Percentiles rank a stretch among this genome's conserved stretches.
Conservation (phyloP, 2,888 invertebrate genomes). For the Subacronicta megacephala region DNA sequence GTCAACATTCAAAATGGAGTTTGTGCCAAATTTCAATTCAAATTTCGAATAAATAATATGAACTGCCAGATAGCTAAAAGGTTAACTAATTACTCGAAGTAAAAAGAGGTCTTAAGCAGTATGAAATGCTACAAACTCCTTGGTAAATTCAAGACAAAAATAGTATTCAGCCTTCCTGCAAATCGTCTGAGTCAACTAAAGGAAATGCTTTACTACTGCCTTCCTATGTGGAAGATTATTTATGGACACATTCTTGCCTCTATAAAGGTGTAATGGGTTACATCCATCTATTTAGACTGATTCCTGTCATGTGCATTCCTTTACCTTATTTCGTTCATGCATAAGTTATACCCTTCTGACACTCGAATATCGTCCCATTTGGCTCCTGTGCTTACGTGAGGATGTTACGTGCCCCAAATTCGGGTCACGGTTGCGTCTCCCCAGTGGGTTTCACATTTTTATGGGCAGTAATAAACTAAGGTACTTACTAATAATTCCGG, state of each 20-base stretch:
- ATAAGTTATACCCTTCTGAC: constrained; percentile 30
- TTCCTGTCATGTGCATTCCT: constrained; percentile 9
- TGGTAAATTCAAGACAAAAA: constrained; percentile 16
- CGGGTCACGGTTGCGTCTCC: constrained; percentile 35
- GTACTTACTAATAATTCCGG: constrained; percentile 20
- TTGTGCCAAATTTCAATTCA: constrained; percentile 26
- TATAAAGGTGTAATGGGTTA: constrained; percentile 38
- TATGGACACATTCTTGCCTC: constrained; percentile 28
- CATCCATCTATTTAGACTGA: constrained; percentile 38
- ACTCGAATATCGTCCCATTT: constrained; percentile 29
- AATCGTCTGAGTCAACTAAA: constrained; percentile 36
- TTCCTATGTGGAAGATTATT: constrained; percentile 29
- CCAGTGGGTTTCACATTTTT: constrained; percentile 29
- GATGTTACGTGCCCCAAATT: constrained; percentile 39
- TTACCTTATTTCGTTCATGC: constrained; percentile 8
- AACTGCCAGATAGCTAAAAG: constrained; percentile 1
- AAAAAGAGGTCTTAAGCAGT: neutral
- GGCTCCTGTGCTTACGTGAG: constrained; percentile 35
- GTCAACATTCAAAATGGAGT: constrained; percentile 20
- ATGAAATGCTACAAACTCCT: neutral
- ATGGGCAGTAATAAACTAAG: constrained; percentile 43
- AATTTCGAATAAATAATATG: constrained; percentile 15
- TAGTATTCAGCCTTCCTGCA: constrained; percentile 35
- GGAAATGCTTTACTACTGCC: constrained; percentile 41
- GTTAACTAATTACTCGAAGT: neutral